Evolutionary conservation across 2,797 vertebrate species (phyloP).

Genomic region (Numenius phaeopus): DNA sequence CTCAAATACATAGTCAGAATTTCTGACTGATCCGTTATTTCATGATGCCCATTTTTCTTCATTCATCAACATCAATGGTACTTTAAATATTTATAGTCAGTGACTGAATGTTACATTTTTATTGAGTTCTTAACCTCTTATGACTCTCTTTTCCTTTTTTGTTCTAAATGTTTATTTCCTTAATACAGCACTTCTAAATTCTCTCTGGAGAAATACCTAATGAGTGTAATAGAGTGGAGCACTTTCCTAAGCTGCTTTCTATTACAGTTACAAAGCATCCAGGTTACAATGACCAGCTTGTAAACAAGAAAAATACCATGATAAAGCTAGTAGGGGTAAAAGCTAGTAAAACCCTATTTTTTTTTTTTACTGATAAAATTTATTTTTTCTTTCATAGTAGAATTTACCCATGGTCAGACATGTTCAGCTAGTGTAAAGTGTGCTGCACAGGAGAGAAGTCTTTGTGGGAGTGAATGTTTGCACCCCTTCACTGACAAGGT

Average conservation of each 20-base stretch:
- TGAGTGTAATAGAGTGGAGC: background rate
- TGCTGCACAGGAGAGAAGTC: rapidly evolving
- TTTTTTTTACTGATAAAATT: background rate
- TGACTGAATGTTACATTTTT: slow-evolving; percentile 28
- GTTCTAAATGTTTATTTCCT: slow-evolving; percentile 43
- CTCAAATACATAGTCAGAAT: background rate
- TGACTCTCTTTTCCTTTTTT: background rate
- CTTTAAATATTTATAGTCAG: slow-evolving; percentile 36
- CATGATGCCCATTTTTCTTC: background rate
- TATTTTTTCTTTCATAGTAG: background rate
- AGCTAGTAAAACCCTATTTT: background rate
- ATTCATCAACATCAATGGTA: background rate
- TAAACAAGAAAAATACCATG: background rate
- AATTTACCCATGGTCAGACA: background rate
- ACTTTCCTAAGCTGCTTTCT: background rate
- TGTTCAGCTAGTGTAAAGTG: background rate
- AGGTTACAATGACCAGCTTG: background rate
- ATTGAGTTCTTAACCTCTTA: slow-evolving; percentile 26
- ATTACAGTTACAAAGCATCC: background rate
- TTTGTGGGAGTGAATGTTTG: background rate
- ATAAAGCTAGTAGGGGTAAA: background rate
- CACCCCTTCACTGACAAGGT: background rate
- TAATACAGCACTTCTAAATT: slow-evolving; percentile 18
- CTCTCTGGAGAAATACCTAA: slow-evolving; percentile 22
- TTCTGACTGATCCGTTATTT: background rate